Evolutionary conservation across 2,797 vertebrate genomes (phyloP).

Genomic region (Capromys pilorides): DNA sequence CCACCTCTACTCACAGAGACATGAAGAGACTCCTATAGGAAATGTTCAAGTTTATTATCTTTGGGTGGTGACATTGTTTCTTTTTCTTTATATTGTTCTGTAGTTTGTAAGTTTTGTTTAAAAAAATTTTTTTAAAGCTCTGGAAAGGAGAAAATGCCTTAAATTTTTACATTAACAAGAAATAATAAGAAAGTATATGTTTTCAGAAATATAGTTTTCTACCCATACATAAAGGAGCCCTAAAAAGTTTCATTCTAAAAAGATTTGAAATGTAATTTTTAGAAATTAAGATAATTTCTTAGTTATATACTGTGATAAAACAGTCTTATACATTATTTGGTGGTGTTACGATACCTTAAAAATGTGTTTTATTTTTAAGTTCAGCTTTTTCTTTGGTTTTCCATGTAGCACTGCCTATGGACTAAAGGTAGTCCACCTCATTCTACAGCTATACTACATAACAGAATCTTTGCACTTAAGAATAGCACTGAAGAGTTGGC

Average conservation of each 20-base stretch:
- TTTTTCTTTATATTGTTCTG: neutral
- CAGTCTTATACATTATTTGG: neutral
- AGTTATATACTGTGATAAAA: neutral
- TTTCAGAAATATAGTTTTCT: constrained; percentile 43
- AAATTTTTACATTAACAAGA: constrained; percentile 2
- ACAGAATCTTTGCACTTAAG: neutral
- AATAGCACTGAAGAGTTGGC: neutral
- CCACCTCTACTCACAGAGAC: neutral
- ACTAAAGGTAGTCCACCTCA: neutral
- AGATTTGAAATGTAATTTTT: neutral
- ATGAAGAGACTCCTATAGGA: neutral
- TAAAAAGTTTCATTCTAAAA: neutral
- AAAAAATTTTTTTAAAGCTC: neutral
- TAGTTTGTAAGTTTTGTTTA: neutral
- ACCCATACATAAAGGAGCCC: neutral
- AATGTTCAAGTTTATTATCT: constrained; percentile 13
- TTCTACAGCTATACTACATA: neutral
- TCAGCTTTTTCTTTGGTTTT: neutral
- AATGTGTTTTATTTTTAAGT: neutral
- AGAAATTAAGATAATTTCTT: neutral
- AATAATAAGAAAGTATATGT: neutral
- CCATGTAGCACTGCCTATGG: neutral
- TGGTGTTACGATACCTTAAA: neutral
- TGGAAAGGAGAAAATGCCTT: constrained; percentile 38
- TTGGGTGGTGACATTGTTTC: neutral